Evolutionary conservation across 1,140 invertebrate species (phyloP), one percentile per base, ranked within the genome.

Genomic region (Camponotus pennsylvanicus): DNA sequence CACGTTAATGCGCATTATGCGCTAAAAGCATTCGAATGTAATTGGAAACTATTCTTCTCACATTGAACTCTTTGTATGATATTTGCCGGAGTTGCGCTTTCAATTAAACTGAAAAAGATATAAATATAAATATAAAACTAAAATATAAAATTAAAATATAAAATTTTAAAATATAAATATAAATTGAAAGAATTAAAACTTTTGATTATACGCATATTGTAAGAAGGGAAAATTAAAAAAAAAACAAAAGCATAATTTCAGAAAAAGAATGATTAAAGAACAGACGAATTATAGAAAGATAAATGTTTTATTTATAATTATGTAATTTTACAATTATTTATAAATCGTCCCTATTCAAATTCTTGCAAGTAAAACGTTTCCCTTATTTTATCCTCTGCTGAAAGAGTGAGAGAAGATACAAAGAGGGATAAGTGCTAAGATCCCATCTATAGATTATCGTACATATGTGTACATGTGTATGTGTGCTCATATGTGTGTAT

Each of bases 11-110:
- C 45, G n/a, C 34, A 40, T 80, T 57, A 59, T 32, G 15, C 64
- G 63, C 45, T 67, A 40, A 55, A 80, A 34, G 37, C 61, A 66
- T 5, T 59, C 45, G 8, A 70, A 21, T 69, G 8, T 42, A 57
- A 27, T 80, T 40, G 15, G 70, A 70, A 70, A 7, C 45, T 55
- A 69, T 69, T 27, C 66, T 80, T 70, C 11, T 9, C 52, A 57
- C 8, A 42, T 61, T 49, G 9, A 18, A 32, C 15, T 27, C 27
- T 61, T 78, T 34, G 27, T 45, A 13, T 34, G 15, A 11, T 77
- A 45, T 64, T 40, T 34, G 5, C 13, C 27, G 13, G 11, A 11
- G 21, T 42, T 64, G 15, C 21, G 5, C 5, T 78, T 64, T 49
- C 18, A 13, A 66, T 78, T 78, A 34, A 78, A n/a, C 0, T 42